Conservation (phyloP, 2,888 invertebrate species). For the Thysanoteuthis rhombus region DNA sequence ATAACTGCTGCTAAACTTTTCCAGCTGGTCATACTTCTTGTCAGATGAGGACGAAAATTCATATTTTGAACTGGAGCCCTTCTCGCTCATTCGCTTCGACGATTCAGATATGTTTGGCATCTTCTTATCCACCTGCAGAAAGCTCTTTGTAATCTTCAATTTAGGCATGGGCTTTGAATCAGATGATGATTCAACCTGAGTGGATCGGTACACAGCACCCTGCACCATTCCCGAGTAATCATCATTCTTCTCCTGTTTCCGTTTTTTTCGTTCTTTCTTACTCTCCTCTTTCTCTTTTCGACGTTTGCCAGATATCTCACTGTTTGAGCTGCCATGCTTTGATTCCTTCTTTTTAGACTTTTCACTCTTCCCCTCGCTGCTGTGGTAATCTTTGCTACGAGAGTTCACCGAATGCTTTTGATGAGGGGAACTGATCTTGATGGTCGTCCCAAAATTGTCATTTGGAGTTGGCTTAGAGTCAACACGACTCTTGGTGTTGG, state of each 20-base stretch:
- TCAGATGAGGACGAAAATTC: neutral
- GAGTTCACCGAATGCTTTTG: constrained; percentile 22
- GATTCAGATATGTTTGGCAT: constrained; percentile 1
- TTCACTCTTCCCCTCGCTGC: constrained; percentile 46
- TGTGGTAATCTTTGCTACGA: constrained; percentile 13
- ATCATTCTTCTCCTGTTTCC: constrained; percentile 44
- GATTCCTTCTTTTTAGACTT: constrained; percentile 56
- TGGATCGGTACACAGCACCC: constrained; percentile 53
- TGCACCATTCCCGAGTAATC: constrained; percentile 44
- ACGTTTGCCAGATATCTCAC: constrained; percentile 51
- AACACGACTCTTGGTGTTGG: neutral
- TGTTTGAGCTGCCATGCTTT: constrained; percentile 41
- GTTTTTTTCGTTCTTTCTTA: constrained; percentile 55
- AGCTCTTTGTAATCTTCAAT: constrained; percentile 55
- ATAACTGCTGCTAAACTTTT: constrained; percentile 25
- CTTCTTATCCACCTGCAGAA: constrained; percentile 43
- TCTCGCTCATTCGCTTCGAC: neutral
- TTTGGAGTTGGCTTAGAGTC: neutral
- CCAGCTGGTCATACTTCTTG: constrained; percentile 19
- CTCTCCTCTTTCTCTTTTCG: constrained; percentile 55
- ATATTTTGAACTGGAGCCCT: constrained; percentile 1
- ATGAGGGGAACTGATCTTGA: constrained; percentile 24
- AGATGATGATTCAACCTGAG: constrained; percentile 47
- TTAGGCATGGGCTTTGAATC: constrained; percentile 55
- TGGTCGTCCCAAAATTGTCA: neutral